Percentiles rank a stretch among this genome's conserved stretches.
These are phyloP conservation scores for Drosophila albomicans DNA, from an alignment of 1,140 invertebrate genomes.

Conservation along the genomic window DNA sequence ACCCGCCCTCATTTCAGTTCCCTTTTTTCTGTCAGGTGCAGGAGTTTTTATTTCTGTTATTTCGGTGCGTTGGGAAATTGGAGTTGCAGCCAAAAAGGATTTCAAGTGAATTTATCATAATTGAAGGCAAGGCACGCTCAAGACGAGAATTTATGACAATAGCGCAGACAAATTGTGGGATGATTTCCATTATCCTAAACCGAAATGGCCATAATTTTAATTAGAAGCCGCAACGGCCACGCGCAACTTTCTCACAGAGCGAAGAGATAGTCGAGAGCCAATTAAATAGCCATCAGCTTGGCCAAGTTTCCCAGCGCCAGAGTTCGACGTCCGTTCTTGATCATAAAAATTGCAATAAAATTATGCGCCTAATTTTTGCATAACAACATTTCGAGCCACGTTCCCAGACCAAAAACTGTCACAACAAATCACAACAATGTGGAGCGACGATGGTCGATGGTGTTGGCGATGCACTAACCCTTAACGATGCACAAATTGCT, in stretches of 20 bases:
- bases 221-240: constrained; percentile 30
- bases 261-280: constrained; percentile 23
- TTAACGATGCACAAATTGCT: constrained; percentile 76
- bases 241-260: constrained; percentile 56
- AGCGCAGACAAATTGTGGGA: constrained; percentile 37
- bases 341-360: constrained; percentile 85
- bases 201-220: constrained; percentile 60
- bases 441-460: constrained; percentile 1
- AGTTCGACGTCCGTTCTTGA: constrained; percentile 42
- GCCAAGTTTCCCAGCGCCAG: constrained; percentile 29
- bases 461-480: constrained; percentile 63
- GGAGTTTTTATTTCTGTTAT: constrained; percentile 8
- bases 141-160: constrained; percentile 17
- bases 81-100: constrained; percentile 50
- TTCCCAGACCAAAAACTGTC: constrained; percentile 57
- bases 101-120: constrained; percentile 77
- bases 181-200: constrained; percentile 8
- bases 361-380: constrained; percentile 84
- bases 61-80: constrained; percentile 18
- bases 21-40: constrained; percentile 65
- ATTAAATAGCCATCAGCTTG: constrained; percentile 75
- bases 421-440: constrained; percentile 79
- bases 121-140: constrained; percentile 51
- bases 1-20: background rate
- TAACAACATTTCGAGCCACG: constrained; percentile 76